Base-by-base conservation (phyloP, 2,113 vertebrate genomes). In the Pandion haliaetus region DNA sequence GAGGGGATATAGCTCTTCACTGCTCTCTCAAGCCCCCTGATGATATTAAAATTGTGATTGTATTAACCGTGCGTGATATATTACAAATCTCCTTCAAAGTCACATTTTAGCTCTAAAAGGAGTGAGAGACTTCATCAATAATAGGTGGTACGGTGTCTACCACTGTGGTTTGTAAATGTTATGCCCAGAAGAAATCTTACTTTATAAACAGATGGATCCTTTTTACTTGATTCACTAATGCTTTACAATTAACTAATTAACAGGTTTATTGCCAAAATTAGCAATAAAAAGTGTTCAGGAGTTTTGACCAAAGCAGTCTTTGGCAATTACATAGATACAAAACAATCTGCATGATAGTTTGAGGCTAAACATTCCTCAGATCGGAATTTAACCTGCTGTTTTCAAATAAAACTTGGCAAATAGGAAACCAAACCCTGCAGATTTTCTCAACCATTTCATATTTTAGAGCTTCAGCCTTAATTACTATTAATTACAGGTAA, bases 241-340 rank as follows among this genome's bases (percentile, higher is more conserved):
- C 97, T 98, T 98, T 98, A 97, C 93, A 98, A 98, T 98, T 98
- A 98, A 98, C 98, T 97, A 98, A 98, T 98, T 98, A 98, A 97
- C 97, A 98, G 97, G 97, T 98, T 98, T 98, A 98, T 98, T 97
- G 96, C 97, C 96, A 98, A 98, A 98, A 98, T 98, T 98, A 98
- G 97, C 98, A 97, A 98, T 98, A 98, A 98, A 98, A 98, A 98
- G 95, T 97, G 97, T 98, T 98, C 95, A 97, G 96, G 96, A 98
- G 96, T 96, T 97, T 97, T 91, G 96, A 98, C 98, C 98, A 98
- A 98, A 98, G 97, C 93, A 96, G 90, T 97, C 95, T 98, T 97
- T 95, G 97, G 96, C 97, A 98, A 98, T 98, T 98, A 98, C 96
- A 96, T 82, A 95, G 93, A 95, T 90, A 95, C 87, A 97, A 98